Conservation (phyloP, 1,140 invertebrate species). For the Cherax destructor region DNA sequence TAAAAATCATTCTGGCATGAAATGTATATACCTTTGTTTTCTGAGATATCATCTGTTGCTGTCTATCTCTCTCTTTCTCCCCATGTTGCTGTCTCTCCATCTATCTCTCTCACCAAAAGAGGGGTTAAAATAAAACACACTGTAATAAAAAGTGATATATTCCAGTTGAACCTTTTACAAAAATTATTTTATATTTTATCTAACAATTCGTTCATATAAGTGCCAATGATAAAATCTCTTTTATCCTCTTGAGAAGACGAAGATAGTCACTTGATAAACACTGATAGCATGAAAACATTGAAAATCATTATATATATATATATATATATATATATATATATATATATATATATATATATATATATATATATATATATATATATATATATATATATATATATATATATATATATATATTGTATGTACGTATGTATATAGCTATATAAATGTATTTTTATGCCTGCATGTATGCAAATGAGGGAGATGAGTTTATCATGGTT, state of each 20-base stretch:
- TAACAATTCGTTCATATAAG: conserved; percentile 7
- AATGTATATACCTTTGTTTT: too few species aligned
- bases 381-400: conserved; percentile 14
- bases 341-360: conserved; percentile 14
- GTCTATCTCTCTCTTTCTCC: not conserved
- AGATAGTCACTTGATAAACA: not conserved
- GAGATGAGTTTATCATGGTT: not conserved
- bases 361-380: conserved; percentile 32
- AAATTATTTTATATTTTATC: conserved; percentile 18
- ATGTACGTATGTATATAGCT: conserved; percentile 13
- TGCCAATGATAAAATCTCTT: conserved; percentile 19
- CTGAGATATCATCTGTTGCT: too few species aligned
- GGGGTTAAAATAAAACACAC: conserved; percentile 14
- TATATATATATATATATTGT: conserved; percentile 20
- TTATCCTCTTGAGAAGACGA: conserved; percentile 35
- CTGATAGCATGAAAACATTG: not conserved
- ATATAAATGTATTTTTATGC: conserved; percentile 17
- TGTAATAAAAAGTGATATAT: conserved; percentile 34
- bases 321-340: conserved; percentile 19
- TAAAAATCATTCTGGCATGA: too few species aligned
- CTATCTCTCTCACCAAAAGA: not conserved
- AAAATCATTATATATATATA: not conserved
- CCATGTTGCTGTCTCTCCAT: not conserved
- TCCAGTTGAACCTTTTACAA: conserved; percentile 22
- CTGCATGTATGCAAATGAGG: not conserved